Evolutionary conservation across 2,888 invertebrate genomes (phyloP), one percentile per base, ranked within the genome.

Genomic region (Ryuthela nishihirai): DNA sequence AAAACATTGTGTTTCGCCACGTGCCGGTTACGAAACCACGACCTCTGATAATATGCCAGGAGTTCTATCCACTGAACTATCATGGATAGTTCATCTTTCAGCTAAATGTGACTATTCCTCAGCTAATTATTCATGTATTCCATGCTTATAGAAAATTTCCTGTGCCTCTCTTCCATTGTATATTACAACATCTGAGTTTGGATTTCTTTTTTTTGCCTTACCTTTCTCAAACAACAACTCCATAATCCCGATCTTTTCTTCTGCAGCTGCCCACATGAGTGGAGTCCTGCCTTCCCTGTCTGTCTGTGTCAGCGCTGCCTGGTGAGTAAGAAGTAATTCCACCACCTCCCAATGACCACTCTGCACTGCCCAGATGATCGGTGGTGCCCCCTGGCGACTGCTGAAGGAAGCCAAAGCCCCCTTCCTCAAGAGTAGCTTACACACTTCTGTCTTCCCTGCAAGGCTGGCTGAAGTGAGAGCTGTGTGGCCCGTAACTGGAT

Each of bases 261-360:
- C 93, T 21, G 88, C 84, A 0, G 94, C 87, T 0, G 94, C 92
- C 48, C 92, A 77, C 79, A 93, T 92, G 38, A 97, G 75, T 0
- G 94, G 85, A 2, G 88, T 90, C 68, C 89, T 83, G 12, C 87
- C 88, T n/a, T 82, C 81, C 0, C 82, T 82, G 34, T 90, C 80
- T 67, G 83, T 72, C 77, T 87, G 76, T 74, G 87, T 80, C 69
- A 87, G 71, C 5, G 72, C 70, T 7, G 76, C 75, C 69, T 82
- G 80, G 65, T 70, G 65, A 21, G 84, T 82, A 26, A 89, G 74
- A 40, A 90, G 76, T 62, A 83, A 78, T 71, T 93, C 85, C 1
- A 88, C 88, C 1, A 93, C 82, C n/a, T 88, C 87, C 81, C 88
- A 87, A 72, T 91, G 85, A 0, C 93, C 94, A 68, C 89, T 88